Base-by-base conservation (phyloP, 1,140 invertebrate genomes). In the Drosophila pseudoananassae region DNA sequence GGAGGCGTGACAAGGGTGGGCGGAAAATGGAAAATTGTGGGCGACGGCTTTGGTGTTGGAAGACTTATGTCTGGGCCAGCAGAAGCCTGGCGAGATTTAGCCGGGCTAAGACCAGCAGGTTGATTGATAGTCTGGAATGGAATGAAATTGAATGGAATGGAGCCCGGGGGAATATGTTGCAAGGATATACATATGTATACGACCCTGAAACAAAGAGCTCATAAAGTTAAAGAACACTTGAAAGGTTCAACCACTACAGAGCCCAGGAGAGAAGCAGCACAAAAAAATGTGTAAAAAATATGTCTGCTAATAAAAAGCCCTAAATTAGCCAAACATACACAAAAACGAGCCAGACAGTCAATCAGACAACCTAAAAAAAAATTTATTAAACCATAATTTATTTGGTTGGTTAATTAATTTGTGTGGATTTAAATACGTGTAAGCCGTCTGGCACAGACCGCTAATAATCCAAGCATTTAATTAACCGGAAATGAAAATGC, bases 61-160 rank as follows among this genome's bases (percentile, higher is more conserved):
- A 65, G 61, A 65, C 63, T 63, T 64, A 55, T 69, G 61, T 55
- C 61, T 54, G 50, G 64, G 65, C 40, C 40, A 43, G 10, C 29
- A 54, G 33, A 56, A 20, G 17, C 65, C 63, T 23, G 7, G 58
- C 58, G 45, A 66, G 50, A 68, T 68, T 54, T 40, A 55, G 60
- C 40, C 31, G 38, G 43, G 43, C 50, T 54, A 40, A 66, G 65
- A 29, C 31, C 65, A 9, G 43, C 49, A 38, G 63, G 50, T 49
- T 69, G 65, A 69, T 69, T 69, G 65, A 69, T 69, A 66, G 64
- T 38, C 63, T 69, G 50, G 25, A 68, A 69, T 43, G 51, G 43
- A 69, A 25, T 69, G 29, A 69, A 69, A 69, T 69, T 69, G 65
- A 69, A 68, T 69, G 65, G 65, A 69, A 69, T 69, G 40, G 31